A percentile compares a stretch with the other conserved stretches of the same genome.
phyloP scores from a whole-genome alignment of 2,113 vertebrate genomes.

The Bubo bubo region DNA sequence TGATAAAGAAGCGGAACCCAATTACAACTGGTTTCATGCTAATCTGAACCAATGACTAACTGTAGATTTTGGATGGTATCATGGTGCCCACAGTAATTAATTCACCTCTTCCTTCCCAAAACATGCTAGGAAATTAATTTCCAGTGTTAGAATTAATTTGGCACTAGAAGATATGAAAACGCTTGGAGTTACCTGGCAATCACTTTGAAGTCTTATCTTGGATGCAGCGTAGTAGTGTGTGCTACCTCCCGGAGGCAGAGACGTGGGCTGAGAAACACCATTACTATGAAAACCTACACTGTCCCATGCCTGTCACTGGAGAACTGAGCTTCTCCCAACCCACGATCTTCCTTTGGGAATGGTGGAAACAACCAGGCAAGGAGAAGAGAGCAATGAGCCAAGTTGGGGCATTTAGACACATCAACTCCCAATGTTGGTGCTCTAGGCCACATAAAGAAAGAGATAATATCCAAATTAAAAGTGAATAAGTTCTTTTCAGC shows the following conservation, averaged over 20 bases:
- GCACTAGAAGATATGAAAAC: conserved; percentile 23
- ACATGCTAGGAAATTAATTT: conserved; percentile 70
- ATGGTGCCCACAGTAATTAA: conserved; percentile 64
- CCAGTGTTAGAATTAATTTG: conserved; percentile 70
- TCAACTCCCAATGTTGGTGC: not conserved
- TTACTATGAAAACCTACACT: not conserved
- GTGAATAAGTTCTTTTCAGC: not conserved
- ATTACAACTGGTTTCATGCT: conserved; percentile 65
- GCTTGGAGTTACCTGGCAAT: conserved; percentile 66
- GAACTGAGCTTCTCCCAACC: not conserved
- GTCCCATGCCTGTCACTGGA: not conserved
- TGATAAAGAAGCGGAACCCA: conserved; percentile 69
- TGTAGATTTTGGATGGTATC: conserved; percentile 45
- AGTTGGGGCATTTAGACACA: rapidly evolving
- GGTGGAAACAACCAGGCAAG: not conserved
- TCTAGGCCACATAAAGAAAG: not conserved
- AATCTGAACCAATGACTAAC: conserved; percentile 62
- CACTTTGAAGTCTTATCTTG: conserved; percentile 19
- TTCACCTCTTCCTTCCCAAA: conserved; percentile 75
- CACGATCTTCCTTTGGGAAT: not conserved
- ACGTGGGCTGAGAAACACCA: not conserved
- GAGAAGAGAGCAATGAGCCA: not conserved
- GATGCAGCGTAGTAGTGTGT: not conserved
- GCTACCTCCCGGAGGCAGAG: not conserved
- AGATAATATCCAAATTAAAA: not conserved